These are phyloP conservation scores for Umimayanthus chanpuru DNA, from an alignment of 92 coral and sea anemone genomes.

Conservation along the genomic window DNA sequence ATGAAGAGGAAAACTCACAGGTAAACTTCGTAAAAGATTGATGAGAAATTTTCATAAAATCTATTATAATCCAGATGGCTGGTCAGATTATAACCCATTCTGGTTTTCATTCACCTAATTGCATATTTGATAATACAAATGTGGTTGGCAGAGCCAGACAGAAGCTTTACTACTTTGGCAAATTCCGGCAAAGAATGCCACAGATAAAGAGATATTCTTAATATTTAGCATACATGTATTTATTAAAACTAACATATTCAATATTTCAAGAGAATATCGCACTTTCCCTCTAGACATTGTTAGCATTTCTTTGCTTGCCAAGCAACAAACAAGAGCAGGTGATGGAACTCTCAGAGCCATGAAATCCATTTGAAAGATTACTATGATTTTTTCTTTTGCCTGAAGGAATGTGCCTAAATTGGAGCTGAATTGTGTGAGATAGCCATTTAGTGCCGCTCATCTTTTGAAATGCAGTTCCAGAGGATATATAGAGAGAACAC, in stretches of 20 bases:
- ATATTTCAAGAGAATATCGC: constrained; percentile 32
- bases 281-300: constrained; percentile 37
- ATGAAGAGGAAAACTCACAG: constrained; percentile 32
- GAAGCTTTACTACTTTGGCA: constrained; percentile 28
- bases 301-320: constrained; percentile 31
- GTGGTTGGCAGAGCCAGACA: constrained; percentile 34
- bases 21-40: constrained; percentile 38
- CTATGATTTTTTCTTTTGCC: constrained; percentile 13
- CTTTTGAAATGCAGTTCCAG: constrained; percentile 24
- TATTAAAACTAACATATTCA: constrained; percentile 35
- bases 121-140: constrained; percentile 46
- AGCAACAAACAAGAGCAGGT: constrained; percentile 33
- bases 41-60: constrained; percentile 49
- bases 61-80: constrained; percentile 47
- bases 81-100: constrained; percentile 43
- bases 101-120: constrained; percentile 46
- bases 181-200: constrained; percentile 3
- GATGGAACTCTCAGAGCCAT: constrained; percentile 2
- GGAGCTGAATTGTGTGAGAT: constrained; percentile 27
- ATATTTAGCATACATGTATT: constrained; percentile 12
- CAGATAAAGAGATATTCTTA: constrained; percentile 14
- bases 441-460: constrained; percentile 35
- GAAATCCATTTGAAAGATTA: constrained; percentile 22
- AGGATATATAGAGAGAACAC: constrained; percentile 24
- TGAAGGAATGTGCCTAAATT: constrained; percentile 47